These are phyloP conservation scores for Actinernus sp. DNA, from an alignment of 92 coral and sea anemone species.

Conservation along the genomic window DNA sequence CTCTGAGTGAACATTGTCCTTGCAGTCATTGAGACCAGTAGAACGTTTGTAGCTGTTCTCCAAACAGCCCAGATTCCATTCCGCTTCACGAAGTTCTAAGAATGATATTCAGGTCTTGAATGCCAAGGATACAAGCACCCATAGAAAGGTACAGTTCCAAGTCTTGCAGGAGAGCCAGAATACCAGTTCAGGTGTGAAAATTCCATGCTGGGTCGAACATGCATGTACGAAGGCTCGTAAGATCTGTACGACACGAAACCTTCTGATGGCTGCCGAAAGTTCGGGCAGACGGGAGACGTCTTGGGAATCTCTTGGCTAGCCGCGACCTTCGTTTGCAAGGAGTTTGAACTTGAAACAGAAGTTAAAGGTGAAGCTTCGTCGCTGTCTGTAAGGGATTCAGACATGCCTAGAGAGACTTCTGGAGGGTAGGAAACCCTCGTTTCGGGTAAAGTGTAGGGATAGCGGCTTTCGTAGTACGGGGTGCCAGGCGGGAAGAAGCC, in stretches of 20 bases:
- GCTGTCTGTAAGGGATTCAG: constrained; percentile 22
- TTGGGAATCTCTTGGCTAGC: constrained; percentile 33
- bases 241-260: constrained; percentile 73
- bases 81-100: not conserved
- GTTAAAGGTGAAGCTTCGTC: constrained; percentile 38
- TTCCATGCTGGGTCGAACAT: constrained; percentile 74
- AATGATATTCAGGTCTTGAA: constrained; percentile 39
- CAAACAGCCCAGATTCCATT: not conserved
- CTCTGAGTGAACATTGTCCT: no score
- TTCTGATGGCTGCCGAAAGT: constrained; percentile 73
- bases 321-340: constrained; percentile 28
- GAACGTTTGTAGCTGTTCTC: no score
- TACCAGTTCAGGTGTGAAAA: constrained; percentile 75
- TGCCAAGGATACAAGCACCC: constrained; percentile 85
- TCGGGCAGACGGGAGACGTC: constrained; percentile 42
- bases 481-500: constrained; percentile 75
- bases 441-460: constrained; percentile 52
- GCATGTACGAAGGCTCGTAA: constrained; percentile 69
- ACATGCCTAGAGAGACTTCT: constrained; percentile 32
- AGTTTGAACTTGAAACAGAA: constrained; percentile 15
- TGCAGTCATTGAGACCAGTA: no score
- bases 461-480: constrained; percentile 57
- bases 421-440: constrained; percentile 56
- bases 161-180: constrained; percentile 47
- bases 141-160: constrained; percentile 73